Evolutionary conservation across 2,888 invertebrate species (phyloP).

Genomic region (Masnerella sp.): DNA sequence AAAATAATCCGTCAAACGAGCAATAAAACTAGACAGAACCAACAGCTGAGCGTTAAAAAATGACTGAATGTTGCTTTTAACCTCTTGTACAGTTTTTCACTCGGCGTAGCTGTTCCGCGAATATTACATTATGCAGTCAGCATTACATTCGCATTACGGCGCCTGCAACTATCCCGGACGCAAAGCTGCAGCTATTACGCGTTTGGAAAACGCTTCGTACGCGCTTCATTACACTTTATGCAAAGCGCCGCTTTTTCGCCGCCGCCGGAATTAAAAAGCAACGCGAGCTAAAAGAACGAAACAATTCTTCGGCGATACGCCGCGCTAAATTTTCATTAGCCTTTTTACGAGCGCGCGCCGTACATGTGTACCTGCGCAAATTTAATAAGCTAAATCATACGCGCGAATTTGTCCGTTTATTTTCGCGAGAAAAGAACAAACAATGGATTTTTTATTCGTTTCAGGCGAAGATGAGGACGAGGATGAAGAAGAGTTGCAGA

Average conservation of each 20-base stretch:
- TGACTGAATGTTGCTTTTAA: slow-evolving; percentile 59
- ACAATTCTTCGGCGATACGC: slow-evolving; percentile 12
- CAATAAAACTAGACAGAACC: too few species aligned
- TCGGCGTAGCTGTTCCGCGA: slow-evolving; percentile 49
- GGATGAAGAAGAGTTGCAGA: slow-evolving; percentile 69
- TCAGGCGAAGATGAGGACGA: slow-evolving; percentile 65
- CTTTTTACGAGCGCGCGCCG: slow-evolving; percentile 5
- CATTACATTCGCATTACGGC: slow-evolving; percentile 61
- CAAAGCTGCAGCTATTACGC: slow-evolving; percentile 33
- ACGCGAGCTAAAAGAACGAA: slow-evolving; percentile 12
- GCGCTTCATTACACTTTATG: slow-evolving; percentile 41
- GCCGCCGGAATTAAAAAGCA: slow-evolving; percentile 19
- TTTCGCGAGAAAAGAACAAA: too few species aligned
- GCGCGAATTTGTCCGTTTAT: too few species aligned
- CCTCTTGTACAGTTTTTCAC: slow-evolving; percentile 43
- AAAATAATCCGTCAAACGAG: too few species aligned
- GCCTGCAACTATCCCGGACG: slow-evolving; percentile 31
- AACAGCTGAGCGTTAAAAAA: slow-evolving; percentile 56
- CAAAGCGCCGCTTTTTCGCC: slow-evolving; percentile 29
- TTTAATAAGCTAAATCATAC: too few species aligned
- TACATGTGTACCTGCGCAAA: too few species aligned
- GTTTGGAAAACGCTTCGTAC: slow-evolving; percentile 43
- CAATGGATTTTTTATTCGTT: slow-evolving; percentile 1
- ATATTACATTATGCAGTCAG: slow-evolving; percentile 64
- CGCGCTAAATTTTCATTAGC: slow-evolving; percentile 15